Evolutionary conservation across 2,797 vertebrate genomes (phyloP).

Genomic region (Psittacula echo): DNA sequence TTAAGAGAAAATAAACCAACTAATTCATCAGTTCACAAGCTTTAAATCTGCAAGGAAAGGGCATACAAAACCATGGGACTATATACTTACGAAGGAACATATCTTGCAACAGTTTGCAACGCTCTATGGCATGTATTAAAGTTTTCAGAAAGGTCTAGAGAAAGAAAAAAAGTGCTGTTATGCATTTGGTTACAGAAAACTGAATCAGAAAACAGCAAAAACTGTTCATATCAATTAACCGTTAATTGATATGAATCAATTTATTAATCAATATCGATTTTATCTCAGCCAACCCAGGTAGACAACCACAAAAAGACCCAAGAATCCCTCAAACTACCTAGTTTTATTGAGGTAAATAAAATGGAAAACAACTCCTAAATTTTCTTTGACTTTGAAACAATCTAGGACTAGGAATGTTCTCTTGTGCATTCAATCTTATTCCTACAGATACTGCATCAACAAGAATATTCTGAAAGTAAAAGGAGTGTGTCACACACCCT

Average conservation of each 20-base stretch:
- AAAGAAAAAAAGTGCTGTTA: conserved; percentile 3
- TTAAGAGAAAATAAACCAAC: background rate
- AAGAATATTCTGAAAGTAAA: background rate
- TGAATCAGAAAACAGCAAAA: background rate
- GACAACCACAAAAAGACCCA: background rate
- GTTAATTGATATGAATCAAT: background rate
- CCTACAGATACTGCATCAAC: background rate
- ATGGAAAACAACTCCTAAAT: background rate
- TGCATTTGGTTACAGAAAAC: background rate
- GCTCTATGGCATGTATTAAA: conserved; percentile 92
- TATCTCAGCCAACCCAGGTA: background rate
- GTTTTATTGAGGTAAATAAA: background rate
- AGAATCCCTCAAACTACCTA: background rate
- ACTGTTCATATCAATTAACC: background rate
- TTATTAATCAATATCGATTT: background rate
- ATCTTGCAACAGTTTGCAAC: conserved; percentile 89
- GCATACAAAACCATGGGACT: background rate
- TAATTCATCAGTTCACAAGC: background rate
- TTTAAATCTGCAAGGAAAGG: background rate
- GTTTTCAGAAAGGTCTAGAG: conserved; percentile 84
- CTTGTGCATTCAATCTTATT: background rate
- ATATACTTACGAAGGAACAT: conserved; percentile 95
- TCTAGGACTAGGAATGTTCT: background rate
- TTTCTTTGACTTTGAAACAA: background rate
- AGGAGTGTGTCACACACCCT: background rate